Evolutionary conservation across 2,113 vertebrate species (phyloP).

Genomic region (Entomyzon cyanotis): DNA sequence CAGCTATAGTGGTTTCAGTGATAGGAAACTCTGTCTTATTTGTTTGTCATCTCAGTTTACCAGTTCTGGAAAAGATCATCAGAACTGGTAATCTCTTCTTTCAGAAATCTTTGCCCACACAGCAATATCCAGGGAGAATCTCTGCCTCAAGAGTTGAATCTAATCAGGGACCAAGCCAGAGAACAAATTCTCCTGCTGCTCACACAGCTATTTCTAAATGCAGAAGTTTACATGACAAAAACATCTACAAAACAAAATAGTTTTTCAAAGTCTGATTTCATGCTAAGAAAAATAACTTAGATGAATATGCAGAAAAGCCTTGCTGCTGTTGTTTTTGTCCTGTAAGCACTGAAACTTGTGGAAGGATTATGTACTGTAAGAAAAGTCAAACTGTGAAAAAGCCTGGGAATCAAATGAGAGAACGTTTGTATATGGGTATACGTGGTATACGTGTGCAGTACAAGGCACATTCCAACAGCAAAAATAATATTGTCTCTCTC

Average conservation of each 20-base stretch:
- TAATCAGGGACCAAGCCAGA: conserved; percentile 17
- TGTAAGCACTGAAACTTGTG: background rate
- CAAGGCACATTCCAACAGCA: background rate
- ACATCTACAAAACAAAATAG: background rate
- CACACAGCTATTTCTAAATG: conserved; percentile 14
- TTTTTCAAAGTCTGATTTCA: conserved; percentile 9
- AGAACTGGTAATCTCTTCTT: background rate
- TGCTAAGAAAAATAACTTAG: conserved; percentile 3
- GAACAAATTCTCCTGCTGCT: conserved; percentile 36
- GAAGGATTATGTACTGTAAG: background rate
- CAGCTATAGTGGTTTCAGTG: background rate
- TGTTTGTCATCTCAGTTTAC: background rate
- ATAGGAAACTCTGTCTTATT: background rate
- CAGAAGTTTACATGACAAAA: background rate
- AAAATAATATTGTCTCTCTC: background rate
- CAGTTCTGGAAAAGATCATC: background rate
- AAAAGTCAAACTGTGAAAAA: conserved; percentile 25
- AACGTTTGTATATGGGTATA: background rate
- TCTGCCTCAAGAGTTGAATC: conserved; percentile 6
- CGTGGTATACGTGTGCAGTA: rapidly evolving
- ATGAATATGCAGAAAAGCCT: conserved; percentile 11
- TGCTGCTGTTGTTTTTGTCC: background rate
- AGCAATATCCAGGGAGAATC: background rate
- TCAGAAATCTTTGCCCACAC: background rate
- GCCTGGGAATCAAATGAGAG: background rate